Evolutionary conservation across 2,888 invertebrate species (phyloP).

Genomic region (Fragum sueziense): DNA sequence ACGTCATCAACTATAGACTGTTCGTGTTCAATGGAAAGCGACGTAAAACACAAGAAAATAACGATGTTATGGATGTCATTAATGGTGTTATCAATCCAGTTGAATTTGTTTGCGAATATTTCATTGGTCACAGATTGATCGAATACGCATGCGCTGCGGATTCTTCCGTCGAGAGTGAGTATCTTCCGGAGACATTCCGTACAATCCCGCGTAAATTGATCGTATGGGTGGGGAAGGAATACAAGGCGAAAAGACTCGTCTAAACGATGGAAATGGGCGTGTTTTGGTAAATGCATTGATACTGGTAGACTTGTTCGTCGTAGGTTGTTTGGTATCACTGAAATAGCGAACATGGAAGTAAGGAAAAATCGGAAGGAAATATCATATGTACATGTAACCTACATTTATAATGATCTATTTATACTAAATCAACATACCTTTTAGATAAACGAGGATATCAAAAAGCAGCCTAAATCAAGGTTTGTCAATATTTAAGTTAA

Average conservation of each 20-base stretch:
- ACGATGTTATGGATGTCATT: slow-evolving; percentile 6
- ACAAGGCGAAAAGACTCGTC: neutral
- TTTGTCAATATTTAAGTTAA: too few species aligned
- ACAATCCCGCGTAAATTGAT: slow-evolving; percentile 1
- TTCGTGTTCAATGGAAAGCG: neutral
- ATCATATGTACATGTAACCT: too few species aligned
- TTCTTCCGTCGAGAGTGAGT: slow-evolving; percentile 2
- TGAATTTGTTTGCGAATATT: slow-evolving; percentile 1
- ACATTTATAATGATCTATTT: too few species aligned
- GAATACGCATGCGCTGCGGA: slow-evolving; percentile 14
- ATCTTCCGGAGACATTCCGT: slow-evolving; percentile 5
- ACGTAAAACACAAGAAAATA: slow-evolving; percentile 9
- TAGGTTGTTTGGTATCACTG: slow-evolving; percentile 7
- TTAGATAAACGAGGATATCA: too few species aligned
- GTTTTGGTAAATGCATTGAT: neutral
- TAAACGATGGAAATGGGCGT: neutral
- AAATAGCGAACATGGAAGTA: neutral
- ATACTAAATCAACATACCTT: too few species aligned
- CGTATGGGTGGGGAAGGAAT: slow-evolving; percentile 3
- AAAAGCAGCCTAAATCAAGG: too few species aligned
- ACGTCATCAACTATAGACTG: slow-evolving; percentile 2
- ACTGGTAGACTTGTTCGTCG: neutral
- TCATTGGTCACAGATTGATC: neutral
- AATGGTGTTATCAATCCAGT: slow-evolving; percentile 6
- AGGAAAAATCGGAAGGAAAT: neutral